Evolutionary conservation across 92 coral and sea anemone species (phyloP), one percentile per base, ranked within the genome.

Genomic region (Siderastrea radians): DNA sequence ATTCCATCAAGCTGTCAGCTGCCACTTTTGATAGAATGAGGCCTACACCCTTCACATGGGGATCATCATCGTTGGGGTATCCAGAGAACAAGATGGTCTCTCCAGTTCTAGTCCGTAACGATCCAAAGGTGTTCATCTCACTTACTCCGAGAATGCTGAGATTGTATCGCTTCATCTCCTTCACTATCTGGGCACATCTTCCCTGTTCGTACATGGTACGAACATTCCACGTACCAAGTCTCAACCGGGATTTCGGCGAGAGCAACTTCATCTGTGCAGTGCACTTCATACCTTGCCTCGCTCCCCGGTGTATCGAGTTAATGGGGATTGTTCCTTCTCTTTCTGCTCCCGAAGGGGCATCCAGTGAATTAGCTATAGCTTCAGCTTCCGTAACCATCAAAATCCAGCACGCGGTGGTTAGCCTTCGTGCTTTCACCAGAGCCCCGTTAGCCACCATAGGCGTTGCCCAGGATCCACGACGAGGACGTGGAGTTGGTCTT

Each of bases 1-100:
- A 51, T 54, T 5, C 78, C 46, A 74, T 11, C 13, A 50, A 11
- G 78, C 72, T 67, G 10, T 67, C 49, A 2, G 49, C 10, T 7
- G 11, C 72, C 49, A 19, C 46, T 12, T 12, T 67, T 19, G 46
- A 67, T 45, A 67, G 10, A n/a, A 74, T 51, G 6, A 51, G 45
- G 3, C 60, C 62, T 61, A 74, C 78, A 2, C 78, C 78, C 6
- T 52, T 74, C 63, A 51, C 16, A 43, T 52, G 79, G 1, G 58
- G 63, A 17, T 51, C 63, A 52, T 38, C 78, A 5, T 51, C 78
- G 17, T 51, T 54, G 62, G 78, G 62, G n/a, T 51, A 15, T 51
- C 78, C 79, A 74, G 62, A 74, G 64, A 2, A 53, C 61, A 74
- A 49, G 46, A 74, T 51, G 63, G 79, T 74, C 49, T 52, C 46